These are phyloP conservation scores for Laodelphax striatellus DNA, from an alignment of 1,140 invertebrate genomes.

Conservation along the genomic window DNA sequence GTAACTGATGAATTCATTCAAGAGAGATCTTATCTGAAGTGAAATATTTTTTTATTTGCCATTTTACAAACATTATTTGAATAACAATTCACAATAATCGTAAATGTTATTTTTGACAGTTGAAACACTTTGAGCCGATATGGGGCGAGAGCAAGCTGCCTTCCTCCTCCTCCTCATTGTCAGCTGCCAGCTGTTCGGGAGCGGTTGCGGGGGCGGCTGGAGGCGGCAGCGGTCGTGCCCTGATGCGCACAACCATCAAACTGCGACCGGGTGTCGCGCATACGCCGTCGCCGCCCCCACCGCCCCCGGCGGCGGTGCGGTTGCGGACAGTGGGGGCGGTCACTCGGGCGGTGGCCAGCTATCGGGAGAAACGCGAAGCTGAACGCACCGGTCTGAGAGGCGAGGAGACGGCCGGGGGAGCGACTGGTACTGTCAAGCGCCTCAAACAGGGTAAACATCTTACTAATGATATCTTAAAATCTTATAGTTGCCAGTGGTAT, in stretches of 20 bases:
- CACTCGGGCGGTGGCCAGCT: constrained; percentile 41
- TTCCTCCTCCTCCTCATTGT: constrained; percentile 22
- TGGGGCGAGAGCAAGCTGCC: constrained; percentile 66
- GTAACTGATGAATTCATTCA: too few species aligned
- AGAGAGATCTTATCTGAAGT: too few species aligned
- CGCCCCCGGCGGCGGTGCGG: constrained; percentile 31
- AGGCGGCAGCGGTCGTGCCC: neutral
- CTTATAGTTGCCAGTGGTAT: too few species aligned
- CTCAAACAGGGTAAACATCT: constrained; percentile 9
- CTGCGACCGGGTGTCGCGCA: constrained; percentile 33
- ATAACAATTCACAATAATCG: too few species aligned
- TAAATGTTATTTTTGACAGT: constrained; percentile 27
- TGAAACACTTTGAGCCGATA: constrained; percentile 91
- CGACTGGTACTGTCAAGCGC: neutral
- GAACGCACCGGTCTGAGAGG: constrained; percentile 11
- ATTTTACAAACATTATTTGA: too few species aligned
- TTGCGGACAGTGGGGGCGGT: constrained; percentile 48
- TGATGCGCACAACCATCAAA: constrained; percentile 43
- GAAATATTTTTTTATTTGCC: too few species aligned
- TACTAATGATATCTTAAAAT: too few species aligned
- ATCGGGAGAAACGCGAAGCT: constrained; percentile 26
- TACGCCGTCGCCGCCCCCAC: constrained; percentile 24
- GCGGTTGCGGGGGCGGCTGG: neutral
- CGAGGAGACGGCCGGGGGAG: too few species aligned
- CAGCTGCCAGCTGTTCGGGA: neutral